Evolutionary conservation across 2,113 vertebrate species (phyloP).

Genomic region (Cavia aperea): DNA sequence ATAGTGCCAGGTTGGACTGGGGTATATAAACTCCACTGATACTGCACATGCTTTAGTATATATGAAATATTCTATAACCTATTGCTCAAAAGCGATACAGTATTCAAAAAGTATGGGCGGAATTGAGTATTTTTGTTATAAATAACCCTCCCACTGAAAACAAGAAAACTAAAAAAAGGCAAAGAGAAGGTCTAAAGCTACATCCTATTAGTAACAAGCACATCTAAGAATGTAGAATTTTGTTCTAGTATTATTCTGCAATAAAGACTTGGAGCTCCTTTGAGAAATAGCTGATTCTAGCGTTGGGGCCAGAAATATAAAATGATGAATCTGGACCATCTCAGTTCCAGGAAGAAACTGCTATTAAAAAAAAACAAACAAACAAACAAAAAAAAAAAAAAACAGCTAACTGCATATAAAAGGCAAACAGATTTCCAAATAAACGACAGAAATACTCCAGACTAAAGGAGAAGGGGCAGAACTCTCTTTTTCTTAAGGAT

Average conservation of each 20-base stretch:
- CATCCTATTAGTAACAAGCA: neutral
- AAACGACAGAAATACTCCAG: conserved; percentile 10
- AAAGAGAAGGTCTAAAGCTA: neutral
- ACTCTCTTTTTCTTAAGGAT: neutral
- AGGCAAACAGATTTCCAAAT: conserved; percentile 2
- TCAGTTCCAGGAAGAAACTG: conserved; percentile 1
- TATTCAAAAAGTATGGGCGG: neutral
- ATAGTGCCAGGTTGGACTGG: neutral
- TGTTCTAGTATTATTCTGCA: neutral
- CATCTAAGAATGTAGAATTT: neutral
- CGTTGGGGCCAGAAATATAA: neutral
- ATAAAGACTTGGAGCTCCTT: neutral
- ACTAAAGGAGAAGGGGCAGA: neutral
- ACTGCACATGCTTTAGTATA: neutral
- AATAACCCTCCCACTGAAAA: neutral
- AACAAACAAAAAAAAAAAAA: neutral
- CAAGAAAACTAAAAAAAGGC: neutral
- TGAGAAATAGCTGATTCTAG: neutral
- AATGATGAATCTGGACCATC: neutral
- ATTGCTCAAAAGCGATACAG: neutral
- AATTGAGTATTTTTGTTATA: neutral
- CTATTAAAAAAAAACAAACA: neutral
- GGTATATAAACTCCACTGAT: neutral
- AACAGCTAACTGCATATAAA: neutral
- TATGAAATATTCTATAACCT: conserved; percentile 17